Percentiles rank a stretch among this genome's conserved stretches.
Evolutionary conservation across 2,888 invertebrate species (phyloP).

Genomic region (Melanostoma mellinum): DNA sequence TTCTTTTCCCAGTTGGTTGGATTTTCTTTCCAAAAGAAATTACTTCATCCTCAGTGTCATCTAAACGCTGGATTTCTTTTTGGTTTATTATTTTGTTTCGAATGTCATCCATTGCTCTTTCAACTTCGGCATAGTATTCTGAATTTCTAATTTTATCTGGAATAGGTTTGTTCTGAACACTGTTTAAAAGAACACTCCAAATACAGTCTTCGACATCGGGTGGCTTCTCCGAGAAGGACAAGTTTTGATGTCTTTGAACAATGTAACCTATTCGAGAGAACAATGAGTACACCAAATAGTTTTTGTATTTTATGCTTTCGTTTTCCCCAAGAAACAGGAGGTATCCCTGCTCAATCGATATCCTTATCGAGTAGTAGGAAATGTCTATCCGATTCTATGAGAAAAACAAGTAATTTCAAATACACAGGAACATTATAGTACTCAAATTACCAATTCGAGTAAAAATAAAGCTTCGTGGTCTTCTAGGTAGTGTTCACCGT

Average conservation of each 20-base stretch:
- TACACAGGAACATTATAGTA: not conserved
- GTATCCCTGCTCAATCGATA: slow-evolving; percentile 80
- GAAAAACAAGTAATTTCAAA: not conserved
- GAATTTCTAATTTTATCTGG: slow-evolving; percentile 75
- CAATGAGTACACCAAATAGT: slow-evolving; percentile 79
- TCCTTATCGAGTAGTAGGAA: slow-evolving; percentile 75
- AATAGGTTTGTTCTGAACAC: slow-evolving; percentile 74
- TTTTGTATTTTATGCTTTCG: slow-evolving; percentile 75
- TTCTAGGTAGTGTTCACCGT: slow-evolving; percentile 77
- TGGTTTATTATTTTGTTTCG: slow-evolving; percentile 74
- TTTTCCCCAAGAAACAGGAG: slow-evolving; percentile 77
- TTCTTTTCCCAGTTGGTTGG: slow-evolving; percentile 74
- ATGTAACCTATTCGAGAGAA: slow-evolving; percentile 80
- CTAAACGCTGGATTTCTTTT: not conserved
- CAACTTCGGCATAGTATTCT: slow-evolving; percentile 68
- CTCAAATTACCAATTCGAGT: slow-evolving; percentile 78
- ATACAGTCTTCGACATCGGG: slow-evolving; percentile 77
- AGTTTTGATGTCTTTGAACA: slow-evolving; percentile 76
- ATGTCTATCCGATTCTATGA: slow-evolving; percentile 79
- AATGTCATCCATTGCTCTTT: slow-evolving; percentile 74
- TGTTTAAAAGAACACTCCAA: slow-evolving; percentile 77
- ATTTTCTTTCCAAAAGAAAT: slow-evolving; percentile 46
- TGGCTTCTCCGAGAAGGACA: slow-evolving; percentile 42
- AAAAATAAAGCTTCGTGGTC: slow-evolving; percentile 79
- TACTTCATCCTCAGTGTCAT: not conserved